phyloP scores from a whole-genome alignment of 92 coral and sea anemone species.

The Plumapathes pennacea region DNA sequence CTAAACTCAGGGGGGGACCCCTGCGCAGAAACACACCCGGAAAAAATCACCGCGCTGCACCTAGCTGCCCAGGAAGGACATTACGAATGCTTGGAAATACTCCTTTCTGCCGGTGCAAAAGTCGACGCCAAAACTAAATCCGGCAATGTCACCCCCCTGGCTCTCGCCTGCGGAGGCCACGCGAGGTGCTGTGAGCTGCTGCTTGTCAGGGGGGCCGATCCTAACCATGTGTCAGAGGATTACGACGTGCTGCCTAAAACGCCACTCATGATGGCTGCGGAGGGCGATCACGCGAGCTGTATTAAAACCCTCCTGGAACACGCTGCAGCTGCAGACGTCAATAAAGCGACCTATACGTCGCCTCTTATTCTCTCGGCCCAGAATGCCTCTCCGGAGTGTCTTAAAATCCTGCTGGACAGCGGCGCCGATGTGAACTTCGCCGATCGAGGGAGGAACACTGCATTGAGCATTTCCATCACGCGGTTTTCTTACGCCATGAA shows the following conservation, averaged over 20 bases:
- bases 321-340: conserved; percentile 77
- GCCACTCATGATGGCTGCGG: conserved; percentile 68
- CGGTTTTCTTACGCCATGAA: conserved; percentile 26
- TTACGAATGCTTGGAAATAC: conserved; percentile 47
- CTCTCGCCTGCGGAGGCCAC: conserved; percentile 60
- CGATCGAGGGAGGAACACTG: conserved; percentile 67
- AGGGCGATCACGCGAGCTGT: conserved; percentile 55
- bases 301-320: conserved; percentile 49
- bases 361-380: conserved; percentile 74
- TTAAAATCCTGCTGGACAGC: conserved; percentile 49
- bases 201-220: conserved; percentile 64
- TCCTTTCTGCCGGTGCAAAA: conserved; percentile 44
- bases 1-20: conserved; percentile 54
- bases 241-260: conserved; percentile 64
- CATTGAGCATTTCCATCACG: conserved; percentile 57
- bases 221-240: conserved; percentile 60
- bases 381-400: conserved; percentile 33
- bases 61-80: conserved; percentile 69
- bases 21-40: conserved; percentile 34
- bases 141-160: conserved; percentile 66
- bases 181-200: conserved; percentile 63
- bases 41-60: conserved; percentile 61
- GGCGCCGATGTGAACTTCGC: conserved; percentile 71
- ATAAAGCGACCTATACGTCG: conserved; percentile 61
- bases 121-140: conserved; percentile 36